Evolutionary conservation across 2,113 vertebrate species (phyloP), one percentile per base, ranked within the genome.

Genomic region (Petrocephalus zakoni): DNA sequence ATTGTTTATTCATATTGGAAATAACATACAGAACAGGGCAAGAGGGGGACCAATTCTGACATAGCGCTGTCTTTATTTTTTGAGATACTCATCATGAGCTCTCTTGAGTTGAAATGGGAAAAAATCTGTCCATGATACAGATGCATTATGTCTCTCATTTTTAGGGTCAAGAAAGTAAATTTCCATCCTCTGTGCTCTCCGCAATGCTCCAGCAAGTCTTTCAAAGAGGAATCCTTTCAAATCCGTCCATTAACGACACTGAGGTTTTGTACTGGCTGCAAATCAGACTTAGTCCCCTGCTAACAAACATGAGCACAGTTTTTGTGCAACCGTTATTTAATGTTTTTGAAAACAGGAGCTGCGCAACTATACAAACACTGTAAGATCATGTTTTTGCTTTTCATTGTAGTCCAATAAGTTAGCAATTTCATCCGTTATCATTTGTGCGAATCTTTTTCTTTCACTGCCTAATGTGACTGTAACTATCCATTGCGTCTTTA

Each of bases 191-290:
- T 0, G 93, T 95, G 89, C 91, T 91, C 81, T 89, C 94, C 6
- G 93, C 93, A 75, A 89, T 95, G 88, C 64, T 96, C 52, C 90
- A 94, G 58, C 91, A 93, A 8, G 93, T 95, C 86, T 95, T 96
- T 47, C 46, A 91, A 6, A 93, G 94, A 0, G 94, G 90, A 1
- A 94, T 94, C 68, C 94, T 96, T 78, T 91, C 93, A 0, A 3
- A 75, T 10, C 88, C 37, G 7, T 91, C 90, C 0, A 87, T 94
- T 21, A 46, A 85, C 0, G 94, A 96, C 17, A 21, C 49, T 0
- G 88, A 25, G 0, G 91, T 95, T 49, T 5, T 19, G 7, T 0
- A 22, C n/a, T 96, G 95, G 95, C 91, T 96, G 47, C 52, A 5
- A 0, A 0, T 22, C 11, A 90, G 92, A 21, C 87, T 96, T 29